phyloP scores from a whole-genome alignment of 2,113 vertebrate species.

The Manacus vitellinus region DNA sequence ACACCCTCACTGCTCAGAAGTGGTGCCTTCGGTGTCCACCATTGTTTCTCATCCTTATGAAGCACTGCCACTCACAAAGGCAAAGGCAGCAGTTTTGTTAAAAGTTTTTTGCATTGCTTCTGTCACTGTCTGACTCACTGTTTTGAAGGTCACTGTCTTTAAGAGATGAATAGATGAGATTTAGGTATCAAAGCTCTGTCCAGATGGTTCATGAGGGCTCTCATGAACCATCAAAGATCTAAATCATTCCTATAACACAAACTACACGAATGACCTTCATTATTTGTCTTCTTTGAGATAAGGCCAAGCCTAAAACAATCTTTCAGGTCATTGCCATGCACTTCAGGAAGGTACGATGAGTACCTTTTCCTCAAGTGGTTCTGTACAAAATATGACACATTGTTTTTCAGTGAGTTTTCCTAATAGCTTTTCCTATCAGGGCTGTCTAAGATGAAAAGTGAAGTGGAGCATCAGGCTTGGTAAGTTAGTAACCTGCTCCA shows the following conservation, averaged over 20 bases:
- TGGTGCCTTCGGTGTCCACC: not conserved
- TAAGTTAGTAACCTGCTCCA: not conserved
- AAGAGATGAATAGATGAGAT: not conserved
- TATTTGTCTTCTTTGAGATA: not conserved
- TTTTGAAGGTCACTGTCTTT: not conserved
- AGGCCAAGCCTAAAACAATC: not conserved
- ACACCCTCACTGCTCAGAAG: accelerated
- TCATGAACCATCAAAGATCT: not conserved
- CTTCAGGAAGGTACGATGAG: not conserved
- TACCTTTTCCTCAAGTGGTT: not conserved
- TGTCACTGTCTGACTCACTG: not conserved
- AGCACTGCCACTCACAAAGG: not conserved
- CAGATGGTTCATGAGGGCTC: not conserved
- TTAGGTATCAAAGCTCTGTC: not conserved
- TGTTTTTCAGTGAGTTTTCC: not conserved
- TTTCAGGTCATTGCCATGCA: not conserved
- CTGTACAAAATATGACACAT: not conserved
- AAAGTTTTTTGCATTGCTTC: not conserved
- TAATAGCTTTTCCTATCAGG: not conserved
- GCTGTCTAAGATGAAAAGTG: not conserved
- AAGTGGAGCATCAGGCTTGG: not conserved
- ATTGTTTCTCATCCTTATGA: not conserved
- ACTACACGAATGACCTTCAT: not conserved
- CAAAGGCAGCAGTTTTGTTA: not conserved
- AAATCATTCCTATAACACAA: not conserved